phyloP scores from a whole-genome alignment of 2,797 vertebrate genomes.

The Enteromius treurensis region DNA sequence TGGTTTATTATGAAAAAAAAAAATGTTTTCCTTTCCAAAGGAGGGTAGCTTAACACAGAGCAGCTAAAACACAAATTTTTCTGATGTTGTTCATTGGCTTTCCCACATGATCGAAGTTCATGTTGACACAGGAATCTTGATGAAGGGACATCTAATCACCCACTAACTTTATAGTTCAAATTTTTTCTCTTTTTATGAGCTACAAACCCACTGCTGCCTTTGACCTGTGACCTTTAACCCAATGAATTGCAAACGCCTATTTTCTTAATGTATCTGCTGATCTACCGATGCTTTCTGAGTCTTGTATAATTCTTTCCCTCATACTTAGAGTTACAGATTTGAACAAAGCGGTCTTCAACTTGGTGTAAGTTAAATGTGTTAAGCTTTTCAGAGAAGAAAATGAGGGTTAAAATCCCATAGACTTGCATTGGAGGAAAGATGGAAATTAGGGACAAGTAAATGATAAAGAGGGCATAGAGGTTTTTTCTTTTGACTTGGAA shows the following conservation, averaged over 20 bases:
- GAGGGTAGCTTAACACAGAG: background rate
- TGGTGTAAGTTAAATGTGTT: background rate
- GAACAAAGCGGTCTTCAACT: background rate
- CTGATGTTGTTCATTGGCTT: conserved; percentile 7
- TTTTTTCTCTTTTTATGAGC: conserved; percentile 38
- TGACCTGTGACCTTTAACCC: conserved; percentile 39
- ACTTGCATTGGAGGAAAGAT: background rate
- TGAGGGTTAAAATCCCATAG: background rate
- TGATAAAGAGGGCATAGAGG: background rate
- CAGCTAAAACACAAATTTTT: background rate
- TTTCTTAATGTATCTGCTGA: background rate
- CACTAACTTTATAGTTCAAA: conserved; percentile 37
- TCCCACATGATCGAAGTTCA: conserved; percentile 10
- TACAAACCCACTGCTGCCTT: conserved; percentile 25
- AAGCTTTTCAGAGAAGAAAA: background rate
- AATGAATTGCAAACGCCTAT: background rate
- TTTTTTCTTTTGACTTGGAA: background rate
- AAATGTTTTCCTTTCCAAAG: background rate
- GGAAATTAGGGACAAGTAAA: background rate
- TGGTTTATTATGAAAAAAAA: background rate
- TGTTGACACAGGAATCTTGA: conserved; percentile 38
- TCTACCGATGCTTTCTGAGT: background rate
- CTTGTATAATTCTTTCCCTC: background rate
- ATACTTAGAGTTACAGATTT: background rate
- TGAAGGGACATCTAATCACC: conserved; percentile 30